A percentile compares a stretch with the other conserved stretches of the same genome.
Conservation (phyloP, 2,888 invertebrate species). For the Mythimna ferrago region DNA sequence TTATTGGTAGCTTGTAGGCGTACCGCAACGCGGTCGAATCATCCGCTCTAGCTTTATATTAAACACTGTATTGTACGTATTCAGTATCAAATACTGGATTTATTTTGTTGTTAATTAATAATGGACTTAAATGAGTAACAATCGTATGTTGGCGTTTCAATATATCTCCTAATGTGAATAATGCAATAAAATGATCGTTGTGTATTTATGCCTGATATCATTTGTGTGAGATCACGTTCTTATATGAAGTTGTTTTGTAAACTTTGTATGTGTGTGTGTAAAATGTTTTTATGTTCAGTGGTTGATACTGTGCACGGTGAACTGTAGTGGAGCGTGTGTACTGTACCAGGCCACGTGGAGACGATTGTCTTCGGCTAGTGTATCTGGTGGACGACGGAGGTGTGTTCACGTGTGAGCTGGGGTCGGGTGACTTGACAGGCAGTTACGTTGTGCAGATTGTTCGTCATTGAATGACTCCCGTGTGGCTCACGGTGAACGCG, state of each 20-base stretch:
- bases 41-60: slow-evolving; percentile 57
- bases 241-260: slow-evolving; percentile 40
- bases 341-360: slow-evolving; percentile 9
- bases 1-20: slow-evolving; percentile 78
- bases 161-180: slow-evolving; percentile 59
- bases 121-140: slow-evolving; percentile 53
- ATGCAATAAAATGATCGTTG: slow-evolving; percentile 58
- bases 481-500: not conserved
- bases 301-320: slow-evolving; percentile 42
- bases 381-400: slow-evolving; percentile 3
- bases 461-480: not conserved
- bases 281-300: slow-evolving; percentile 49
- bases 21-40: slow-evolving; percentile 64
- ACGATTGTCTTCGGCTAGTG: slow-evolving; percentile 1
- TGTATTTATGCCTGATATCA: slow-evolving; percentile 52
- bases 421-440: not conserved
- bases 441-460: slow-evolving; percentile 1
- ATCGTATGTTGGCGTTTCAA: slow-evolving; percentile 52
- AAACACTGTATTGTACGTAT: slow-evolving; percentile 49
- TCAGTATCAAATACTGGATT: slow-evolving; percentile 58
- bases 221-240: slow-evolving; percentile 41
- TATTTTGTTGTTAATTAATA: slow-evolving; percentile 52
- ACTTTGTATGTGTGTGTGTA: slow-evolving; percentile 39
- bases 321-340: slow-evolving; percentile 14
- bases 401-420: not conserved